These are phyloP conservation scores for Lutra lutra DNA, from an alignment of 2,797 vertebrate genomes.

Conservation along the genomic window DNA sequence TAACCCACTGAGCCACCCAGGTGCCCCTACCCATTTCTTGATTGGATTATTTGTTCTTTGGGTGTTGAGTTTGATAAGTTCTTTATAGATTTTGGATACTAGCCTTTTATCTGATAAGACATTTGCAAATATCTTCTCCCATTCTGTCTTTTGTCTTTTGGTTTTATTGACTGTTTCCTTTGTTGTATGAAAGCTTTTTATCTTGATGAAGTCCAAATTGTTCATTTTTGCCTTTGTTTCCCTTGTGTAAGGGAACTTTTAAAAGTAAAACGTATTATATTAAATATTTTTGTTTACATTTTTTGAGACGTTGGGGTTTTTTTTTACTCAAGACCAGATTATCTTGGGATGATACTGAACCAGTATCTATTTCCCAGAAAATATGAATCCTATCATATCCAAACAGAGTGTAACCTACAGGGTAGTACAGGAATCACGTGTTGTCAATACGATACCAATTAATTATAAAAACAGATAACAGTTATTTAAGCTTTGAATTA, in stretches of 20 bases:
- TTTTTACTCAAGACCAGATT: background rate
- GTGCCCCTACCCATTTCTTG: no score
- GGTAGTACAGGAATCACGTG: background rate
- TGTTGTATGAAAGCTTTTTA: no score
- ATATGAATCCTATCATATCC: background rate
- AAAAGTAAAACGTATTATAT: background rate
- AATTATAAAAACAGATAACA: background rate
- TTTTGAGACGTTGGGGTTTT: constrained; percentile 18
- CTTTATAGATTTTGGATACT: no score
- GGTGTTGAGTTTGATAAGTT: no score
- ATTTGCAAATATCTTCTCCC: no score
- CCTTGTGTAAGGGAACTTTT: background rate
- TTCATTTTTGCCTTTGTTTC: no score
- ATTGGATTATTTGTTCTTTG: no score
- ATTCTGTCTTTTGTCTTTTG: no score
- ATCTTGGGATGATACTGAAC: background rate
- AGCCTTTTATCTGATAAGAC: no score
- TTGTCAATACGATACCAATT: background rate
- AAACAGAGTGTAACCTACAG: background rate
- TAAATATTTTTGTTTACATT: background rate
- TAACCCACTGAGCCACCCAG: no score
- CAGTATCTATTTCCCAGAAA: background rate
- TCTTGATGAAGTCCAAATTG: no score
- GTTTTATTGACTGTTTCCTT: no score
- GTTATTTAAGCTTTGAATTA: background rate